Base-by-base conservation (phyloP, 1,140 invertebrate species). In the Phocides pigmalion region DNA sequence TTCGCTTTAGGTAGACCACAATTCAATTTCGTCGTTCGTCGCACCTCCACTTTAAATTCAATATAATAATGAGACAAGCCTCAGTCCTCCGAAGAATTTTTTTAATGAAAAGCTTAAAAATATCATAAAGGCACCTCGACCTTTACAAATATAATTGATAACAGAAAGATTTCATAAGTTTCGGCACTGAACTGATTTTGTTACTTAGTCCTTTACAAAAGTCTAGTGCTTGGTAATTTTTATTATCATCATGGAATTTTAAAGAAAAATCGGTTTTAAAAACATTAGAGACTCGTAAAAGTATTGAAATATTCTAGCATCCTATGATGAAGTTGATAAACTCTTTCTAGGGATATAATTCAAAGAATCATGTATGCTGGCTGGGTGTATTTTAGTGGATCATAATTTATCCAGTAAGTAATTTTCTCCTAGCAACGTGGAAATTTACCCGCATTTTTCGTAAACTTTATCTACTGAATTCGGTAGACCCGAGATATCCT, bases 81-180 rank as follows among this genome's bases (percentile, higher is more conserved):
- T 69, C 64, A 68, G 64, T 70, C 76, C 76, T 84, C 84, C 79
- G 77, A 84, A 74, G 74, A 68, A 80, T 77, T 69, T 76, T 83
- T 82, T 85, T 82, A 85, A 84, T 85, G 81, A 87, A 87, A 84
- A 75, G 64, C 76, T 77, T 70, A 79, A 74, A 76, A 84, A 79
- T 80, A 74, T 83, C 75, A 79, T 78, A 82, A 84, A 85, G 73
- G 69, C 67, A 62, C 59, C 70, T 66, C 66, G 76, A 82, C 80
- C 80, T 83, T 84, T 76, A 72, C 74, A 83, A 84, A 78, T 74
- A 73, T 84, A 84, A 85, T 87, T 82, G 82, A 86, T 80, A 59
- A 59, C 19, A 47, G 37, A 59, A n/a, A 15, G 32, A 37, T 51
- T 51, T 35, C 49, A 15, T n/a, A 32, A 15, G 32, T 51, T 51